These are phyloP conservation scores for Poeciliopsis turrubarensis DNA, from an alignment of 2,113 vertebrate genomes.

Conservation along the genomic window DNA sequence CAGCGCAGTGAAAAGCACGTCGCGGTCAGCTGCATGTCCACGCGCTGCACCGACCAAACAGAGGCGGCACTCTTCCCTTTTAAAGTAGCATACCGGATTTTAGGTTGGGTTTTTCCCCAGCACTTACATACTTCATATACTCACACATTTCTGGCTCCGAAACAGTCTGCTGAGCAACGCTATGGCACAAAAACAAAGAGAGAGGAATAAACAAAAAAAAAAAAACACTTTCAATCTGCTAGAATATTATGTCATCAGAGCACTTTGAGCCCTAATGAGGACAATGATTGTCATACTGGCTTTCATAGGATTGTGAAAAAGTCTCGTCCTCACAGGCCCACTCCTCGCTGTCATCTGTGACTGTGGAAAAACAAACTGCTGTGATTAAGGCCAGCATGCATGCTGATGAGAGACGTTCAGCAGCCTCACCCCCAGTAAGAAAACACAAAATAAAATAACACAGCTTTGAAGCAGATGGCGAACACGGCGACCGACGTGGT, in stretches of 20 bases:
- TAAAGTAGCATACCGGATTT: conserved; percentile 14
- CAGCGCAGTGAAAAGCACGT: conserved; percentile 12
- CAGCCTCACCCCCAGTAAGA: neutral
- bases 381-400: conserved; percentile 19
- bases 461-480: conserved; percentile 28
- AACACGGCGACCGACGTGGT: neutral
- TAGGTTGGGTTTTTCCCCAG: conserved; percentile 14
- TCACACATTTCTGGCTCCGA: conserved; percentile 72
- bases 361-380: conserved; percentile 53
- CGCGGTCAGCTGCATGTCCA: conserved; percentile 15
- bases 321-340: conserved; percentile 85
- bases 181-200: conserved; percentile 29
- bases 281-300: conserved; percentile 63
- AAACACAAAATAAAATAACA: conserved; percentile 41
- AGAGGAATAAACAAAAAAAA: neutral
- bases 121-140: conserved; percentile 49
- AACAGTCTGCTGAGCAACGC: conserved; percentile 47
- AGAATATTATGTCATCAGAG: neutral
- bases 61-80: conserved; percentile 21
- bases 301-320: conserved; percentile 57
- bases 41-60: conserved; percentile 28
- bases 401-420: conserved; percentile 17
- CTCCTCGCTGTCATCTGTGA: conserved; percentile 86
- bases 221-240: neutral
- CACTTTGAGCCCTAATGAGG: neutral